phyloP scores from a whole-genome alignment of 2,797 vertebrate species.

The Aphelocoma californica region DNA sequence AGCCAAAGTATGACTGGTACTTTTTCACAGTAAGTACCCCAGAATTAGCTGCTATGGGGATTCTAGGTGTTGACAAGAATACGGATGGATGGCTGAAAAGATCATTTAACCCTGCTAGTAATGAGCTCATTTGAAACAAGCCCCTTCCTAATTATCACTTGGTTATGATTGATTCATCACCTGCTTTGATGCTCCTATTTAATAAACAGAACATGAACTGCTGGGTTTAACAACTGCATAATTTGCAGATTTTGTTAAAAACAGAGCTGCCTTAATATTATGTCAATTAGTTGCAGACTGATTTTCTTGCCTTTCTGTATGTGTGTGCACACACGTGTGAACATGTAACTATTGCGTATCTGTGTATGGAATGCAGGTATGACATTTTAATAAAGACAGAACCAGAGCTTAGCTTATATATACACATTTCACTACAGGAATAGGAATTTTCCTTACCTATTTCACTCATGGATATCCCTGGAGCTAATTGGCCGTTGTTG shows the following conservation, averaged over 20 bases:
- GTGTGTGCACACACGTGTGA: neutral
- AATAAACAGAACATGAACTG: constrained; percentile 40
- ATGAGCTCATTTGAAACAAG: constrained; percentile 52
- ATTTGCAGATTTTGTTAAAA: constrained; percentile 1
- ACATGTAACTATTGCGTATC: neutral
- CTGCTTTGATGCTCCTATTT: constrained; percentile 28
- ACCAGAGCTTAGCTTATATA: neutral
- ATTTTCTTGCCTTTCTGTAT: neutral
- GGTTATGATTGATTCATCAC: constrained; percentile 44
- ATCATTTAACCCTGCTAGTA: constrained; percentile 47
- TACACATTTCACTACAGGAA: neutral
- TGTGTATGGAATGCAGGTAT: neutral
- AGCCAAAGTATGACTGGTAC: neutral
- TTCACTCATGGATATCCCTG: constrained; percentile 93
- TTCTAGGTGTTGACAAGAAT: constrained; percentile 19
- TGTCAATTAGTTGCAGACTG: neutral
- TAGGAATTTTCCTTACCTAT: constrained; percentile 82
- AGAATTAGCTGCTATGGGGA: neutral
- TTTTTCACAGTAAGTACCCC: neutral
- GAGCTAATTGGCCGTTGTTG: constrained; percentile 92
- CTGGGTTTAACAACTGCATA: neutral
- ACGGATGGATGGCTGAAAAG: neutral
- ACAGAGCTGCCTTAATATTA: neutral
- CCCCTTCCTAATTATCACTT: constrained; percentile 52
- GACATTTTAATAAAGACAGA: neutral